Conservation (phyloP, 2,888 invertebrate genomes). For the Tenthredo notha region DNA sequence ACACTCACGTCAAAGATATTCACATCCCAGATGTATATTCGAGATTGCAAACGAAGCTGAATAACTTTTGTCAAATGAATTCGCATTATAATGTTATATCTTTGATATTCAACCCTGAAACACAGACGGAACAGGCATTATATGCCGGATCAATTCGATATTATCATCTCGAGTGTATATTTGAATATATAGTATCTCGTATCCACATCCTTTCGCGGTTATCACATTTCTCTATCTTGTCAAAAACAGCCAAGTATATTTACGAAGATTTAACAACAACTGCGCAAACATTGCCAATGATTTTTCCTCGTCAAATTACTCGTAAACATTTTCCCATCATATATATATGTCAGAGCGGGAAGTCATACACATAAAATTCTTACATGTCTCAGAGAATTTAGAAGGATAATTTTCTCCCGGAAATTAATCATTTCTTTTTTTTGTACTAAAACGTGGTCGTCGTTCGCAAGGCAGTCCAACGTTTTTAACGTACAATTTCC, state of each 20-base stretch:
- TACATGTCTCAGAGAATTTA: neutral
- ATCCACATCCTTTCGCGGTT: neutral
- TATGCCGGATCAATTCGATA: constrained; percentile 30
- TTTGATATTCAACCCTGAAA: constrained; percentile 18
- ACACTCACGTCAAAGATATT: neutral
- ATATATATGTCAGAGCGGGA: too few relatives aligned
- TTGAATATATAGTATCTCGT: constrained; percentile 8
- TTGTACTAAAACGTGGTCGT: neutral
- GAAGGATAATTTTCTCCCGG: neutral
- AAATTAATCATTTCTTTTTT: neutral
- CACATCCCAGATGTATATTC: neutral
- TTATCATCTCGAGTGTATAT: constrained; percentile 16
- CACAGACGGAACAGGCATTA: constrained; percentile 25
- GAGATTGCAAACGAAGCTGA: constrained; percentile 23
- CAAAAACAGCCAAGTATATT: neutral
- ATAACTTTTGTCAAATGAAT: constrained; percentile 45
- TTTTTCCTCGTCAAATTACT: neutral
- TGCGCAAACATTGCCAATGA: neutral
- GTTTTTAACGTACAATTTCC: neutral
- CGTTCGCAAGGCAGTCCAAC: neutral
- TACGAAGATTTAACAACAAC: neutral
- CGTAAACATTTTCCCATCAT: neutral
- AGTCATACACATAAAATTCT: neutral
- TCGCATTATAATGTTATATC: neutral
- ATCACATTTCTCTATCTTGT: neutral